Percentiles rank a stretch among this genome's conserved stretches.
Conservation (phyloP, 2,113 vertebrate species). For the Macquaria australasica region DNA sequence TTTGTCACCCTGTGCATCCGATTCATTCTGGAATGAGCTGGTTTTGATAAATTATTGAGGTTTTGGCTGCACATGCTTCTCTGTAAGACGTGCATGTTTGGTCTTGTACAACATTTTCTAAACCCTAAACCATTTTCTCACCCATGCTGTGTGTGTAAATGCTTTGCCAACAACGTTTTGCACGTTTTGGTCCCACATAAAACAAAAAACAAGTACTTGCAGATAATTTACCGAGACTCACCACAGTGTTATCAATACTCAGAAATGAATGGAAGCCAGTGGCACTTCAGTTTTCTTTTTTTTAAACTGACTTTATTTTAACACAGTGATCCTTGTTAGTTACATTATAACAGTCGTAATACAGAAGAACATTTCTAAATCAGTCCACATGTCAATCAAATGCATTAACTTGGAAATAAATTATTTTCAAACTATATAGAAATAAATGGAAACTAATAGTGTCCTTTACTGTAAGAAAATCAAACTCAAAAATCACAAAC, state of each 20-base stretch:
- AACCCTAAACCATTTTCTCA: background rate
- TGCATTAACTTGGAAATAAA: background rate
- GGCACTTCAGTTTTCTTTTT: too few relatives aligned
- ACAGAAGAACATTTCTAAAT: background rate
- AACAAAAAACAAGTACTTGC: background rate
- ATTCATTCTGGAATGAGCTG: background rate
- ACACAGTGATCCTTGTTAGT: background rate
- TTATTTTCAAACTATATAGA: background rate
- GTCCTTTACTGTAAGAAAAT: background rate
- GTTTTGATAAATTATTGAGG: background rate
- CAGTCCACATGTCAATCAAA: background rate
- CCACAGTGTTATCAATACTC: background rate
- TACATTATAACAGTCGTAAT: background rate
- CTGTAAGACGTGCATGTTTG: background rate
- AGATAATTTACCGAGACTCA: background rate
- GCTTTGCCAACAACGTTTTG: background rate
- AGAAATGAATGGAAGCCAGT: too few relatives aligned
- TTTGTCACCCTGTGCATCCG: background rate
- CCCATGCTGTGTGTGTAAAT: background rate
- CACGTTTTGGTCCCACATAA: background rate
- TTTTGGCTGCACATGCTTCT: background rate
- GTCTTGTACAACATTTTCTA: background rate
- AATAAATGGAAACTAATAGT: background rate
- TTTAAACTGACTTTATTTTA: background rate
- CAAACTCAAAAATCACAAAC: background rate